Base-by-base conservation (phyloP, 2,888 invertebrate genomes). In the Minunthozetes semirufus region DNA sequence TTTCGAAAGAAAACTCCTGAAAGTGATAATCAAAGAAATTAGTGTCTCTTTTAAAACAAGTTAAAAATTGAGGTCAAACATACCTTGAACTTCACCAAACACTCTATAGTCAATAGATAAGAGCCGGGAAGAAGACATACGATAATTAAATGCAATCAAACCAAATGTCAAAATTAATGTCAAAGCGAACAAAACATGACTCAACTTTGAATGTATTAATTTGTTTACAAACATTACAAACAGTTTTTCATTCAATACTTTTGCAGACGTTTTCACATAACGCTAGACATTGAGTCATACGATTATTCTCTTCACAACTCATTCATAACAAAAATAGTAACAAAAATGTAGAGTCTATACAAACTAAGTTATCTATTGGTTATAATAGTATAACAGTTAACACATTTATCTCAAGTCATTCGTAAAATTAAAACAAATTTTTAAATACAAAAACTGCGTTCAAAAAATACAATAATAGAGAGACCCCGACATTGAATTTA, bases 1-100 rank as follows among this genome's bases (percentile, higher is more conserved):
- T 74, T 74, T n/a, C 74, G 74, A 13, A 74, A 66, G 66, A 74
- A 74, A 33, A 66, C 68, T 2, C 68, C 74, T 74, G 50, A 29
- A 48, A 66, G 50, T 50, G 9, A 27, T 4, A 6, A 2, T 13
- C n/a, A 22, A 33, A 59, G 50, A 50, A 50, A 50, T 50, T n/a
- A 50, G 56, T 56, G 19, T 1, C 1, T 42, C 0, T 22, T 42
- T 1, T 1, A 22, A 19, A 19, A 17, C 19, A 38, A 38, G 19
- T 22, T 25, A 19, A n/a, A 61, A 22, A 29, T 17, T 33, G 1
- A 27, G 33, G 17, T 29, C 15, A 72, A 25, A 53, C 59, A 33
- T 66, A 68, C 74, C 74, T 38, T 74, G 74, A 33, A 74, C 74
- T 68, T 48, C 8, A 11, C 74, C 74, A 17, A 19, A 74, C 13